Conservation (phyloP, 2,797 vertebrate genomes). For the Leptodactylus fallax region DNA sequence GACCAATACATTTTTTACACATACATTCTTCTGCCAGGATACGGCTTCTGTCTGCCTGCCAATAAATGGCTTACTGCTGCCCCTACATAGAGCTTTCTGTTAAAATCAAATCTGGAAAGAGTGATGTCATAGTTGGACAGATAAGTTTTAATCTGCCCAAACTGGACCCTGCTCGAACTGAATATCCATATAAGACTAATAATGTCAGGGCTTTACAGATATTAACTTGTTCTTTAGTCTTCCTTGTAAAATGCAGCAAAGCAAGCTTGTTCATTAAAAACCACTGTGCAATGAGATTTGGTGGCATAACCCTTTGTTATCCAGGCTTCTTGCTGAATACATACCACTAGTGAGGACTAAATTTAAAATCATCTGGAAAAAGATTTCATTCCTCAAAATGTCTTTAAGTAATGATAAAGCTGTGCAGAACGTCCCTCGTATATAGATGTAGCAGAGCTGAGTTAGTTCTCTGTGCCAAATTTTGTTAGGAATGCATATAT, state of each 20-base stretch:
- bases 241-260: not conserved
- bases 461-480: no score
- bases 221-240: not conserved
- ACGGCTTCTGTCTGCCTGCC: constrained; percentile 44
- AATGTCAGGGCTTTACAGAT: not conserved
- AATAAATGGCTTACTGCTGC: constrained; percentile 47
- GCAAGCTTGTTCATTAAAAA: not conserved
- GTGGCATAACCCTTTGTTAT: not conserved
- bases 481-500: no score
- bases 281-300: not conserved
- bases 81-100: constrained; percentile 59
- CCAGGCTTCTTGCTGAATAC: no score
- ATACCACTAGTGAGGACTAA: no score
- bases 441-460: no score
- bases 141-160: constrained; percentile 50
- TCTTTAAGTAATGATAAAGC: no score
- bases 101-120: constrained; percentile 53
- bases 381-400: no score
- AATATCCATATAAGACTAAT: constrained; percentile 43
- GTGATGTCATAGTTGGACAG: constrained; percentile 53
- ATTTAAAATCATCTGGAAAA: no score
- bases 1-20: constrained; percentile 40
- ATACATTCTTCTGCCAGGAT: constrained; percentile 42
- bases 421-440: no score
- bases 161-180: not conserved